Evolutionary conservation across 1,140 invertebrate species (phyloP).

Genomic region (Penaeus indicus): DNA sequence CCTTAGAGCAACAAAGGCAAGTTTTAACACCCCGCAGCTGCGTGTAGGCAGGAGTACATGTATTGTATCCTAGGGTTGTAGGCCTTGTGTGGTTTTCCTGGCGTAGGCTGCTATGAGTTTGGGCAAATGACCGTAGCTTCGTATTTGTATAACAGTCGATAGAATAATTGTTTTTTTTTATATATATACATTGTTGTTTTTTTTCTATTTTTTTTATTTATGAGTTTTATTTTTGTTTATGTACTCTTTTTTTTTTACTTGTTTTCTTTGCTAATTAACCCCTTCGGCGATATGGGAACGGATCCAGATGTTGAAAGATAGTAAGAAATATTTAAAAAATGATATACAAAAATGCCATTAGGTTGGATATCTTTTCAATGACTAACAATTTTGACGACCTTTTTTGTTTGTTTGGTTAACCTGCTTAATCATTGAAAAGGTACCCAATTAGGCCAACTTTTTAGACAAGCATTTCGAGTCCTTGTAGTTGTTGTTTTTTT

Average conservation of each 20-base stretch:
- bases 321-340: not conserved
- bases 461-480: not conserved
- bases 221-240: not conserved
- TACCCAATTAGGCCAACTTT: conserved; percentile 13
- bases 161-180: conserved; percentile 15
- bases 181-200: not conserved
- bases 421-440: conserved; percentile 51
- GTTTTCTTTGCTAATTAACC: conserved; percentile 25
- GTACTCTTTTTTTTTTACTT: conserved; percentile 9
- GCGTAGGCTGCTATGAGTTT: conserved; percentile 34
- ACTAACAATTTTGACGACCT: not conserved
- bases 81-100: conserved; percentile 17
- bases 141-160: conserved; percentile 37
- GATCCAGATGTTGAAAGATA: conserved; percentile 41
- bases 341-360: not conserved
- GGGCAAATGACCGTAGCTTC: not conserved
- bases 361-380: conserved; percentile 28
- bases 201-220: conserved; percentile 12
- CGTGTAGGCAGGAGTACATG: conserved; percentile 31
- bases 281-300: conserved; percentile 61
- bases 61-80: conserved; percentile 36
- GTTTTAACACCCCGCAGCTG: conserved; percentile 25
- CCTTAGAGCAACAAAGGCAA: no score
- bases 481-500: not conserved
- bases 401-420: not conserved